These are phyloP conservation scores for Vanessa cardui DNA, from an alignment of 2,888 invertebrate genomes.

Conservation along the genomic window DNA sequence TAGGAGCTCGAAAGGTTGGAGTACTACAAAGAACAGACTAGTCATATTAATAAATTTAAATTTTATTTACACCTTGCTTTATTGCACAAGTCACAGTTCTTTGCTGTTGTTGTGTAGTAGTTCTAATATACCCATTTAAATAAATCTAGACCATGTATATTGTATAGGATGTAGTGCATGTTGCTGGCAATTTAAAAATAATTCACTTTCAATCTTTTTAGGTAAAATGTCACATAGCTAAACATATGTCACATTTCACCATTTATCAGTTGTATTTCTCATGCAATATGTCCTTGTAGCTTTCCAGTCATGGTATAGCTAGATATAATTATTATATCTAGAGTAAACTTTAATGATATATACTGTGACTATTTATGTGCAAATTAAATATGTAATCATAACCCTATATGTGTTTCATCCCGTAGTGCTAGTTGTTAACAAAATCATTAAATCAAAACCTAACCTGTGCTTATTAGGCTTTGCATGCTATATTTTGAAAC, in stretches of 20 bases:
- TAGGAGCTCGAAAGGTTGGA: slow-evolving; percentile 96
- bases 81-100: slow-evolving; percentile 40
- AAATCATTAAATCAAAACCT: slow-evolving; percentile 30
- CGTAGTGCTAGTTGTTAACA: slow-evolving; percentile 14
- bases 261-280: not conserved
- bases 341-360: not conserved
- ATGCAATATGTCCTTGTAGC: slow-evolving; percentile 10
- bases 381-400: not conserved
- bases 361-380: not conserved
- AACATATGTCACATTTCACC: not conserved
- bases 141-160: slow-evolving; percentile 4
- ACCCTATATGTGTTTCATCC: not conserved
- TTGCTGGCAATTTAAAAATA: not conserved
- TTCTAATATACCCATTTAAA: not conserved
- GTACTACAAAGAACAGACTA: slow-evolving; percentile 45
- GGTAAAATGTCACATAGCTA: not conserved
- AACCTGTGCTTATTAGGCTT: slow-evolving; percentile 53
- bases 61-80: slow-evolving; percentile 55
- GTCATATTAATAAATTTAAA: slow-evolving; percentile 54
- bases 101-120: not conserved
- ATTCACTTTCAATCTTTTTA: not conserved
- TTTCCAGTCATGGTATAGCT: not conserved
- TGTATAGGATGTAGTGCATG: slow-evolving; percentile 15
- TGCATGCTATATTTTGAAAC: slow-evolving; percentile 77
- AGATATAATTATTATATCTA: not conserved